phyloP scores from a whole-genome alignment of 2,797 vertebrate species.

The Decapterus maruadsi region DNA sequence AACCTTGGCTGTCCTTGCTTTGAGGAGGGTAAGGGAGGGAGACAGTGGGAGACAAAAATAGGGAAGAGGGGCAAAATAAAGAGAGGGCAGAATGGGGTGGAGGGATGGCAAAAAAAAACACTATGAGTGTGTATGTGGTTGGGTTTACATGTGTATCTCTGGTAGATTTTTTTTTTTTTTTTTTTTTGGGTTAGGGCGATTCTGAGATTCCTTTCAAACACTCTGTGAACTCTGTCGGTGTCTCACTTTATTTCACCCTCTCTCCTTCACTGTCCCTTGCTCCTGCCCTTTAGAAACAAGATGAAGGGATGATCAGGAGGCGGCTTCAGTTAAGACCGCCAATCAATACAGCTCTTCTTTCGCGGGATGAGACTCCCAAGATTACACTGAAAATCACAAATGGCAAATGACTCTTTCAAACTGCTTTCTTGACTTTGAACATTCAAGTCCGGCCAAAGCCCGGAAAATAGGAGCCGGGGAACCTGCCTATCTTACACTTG shows the following conservation, averaged over 20 bases:
- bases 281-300: constrained; percentile 81
- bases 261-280: constrained; percentile 71
- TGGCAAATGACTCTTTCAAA: constrained; percentile 78
- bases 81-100: constrained; percentile 6
- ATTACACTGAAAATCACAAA: constrained; percentile 81
- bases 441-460: constrained; percentile 60
- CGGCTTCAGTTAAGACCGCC: constrained; percentile 77
- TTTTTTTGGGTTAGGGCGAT: constrained; percentile 68
- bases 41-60: constrained; percentile 17
- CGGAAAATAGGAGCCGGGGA: constrained; percentile 54
- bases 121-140: constrained; percentile 37
- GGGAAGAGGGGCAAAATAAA: constrained; percentile 21
- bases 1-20: constrained; percentile 73
- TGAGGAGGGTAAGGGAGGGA: constrained; percentile 26
- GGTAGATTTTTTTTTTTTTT: constrained; percentile 42
- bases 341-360: constrained; percentile 76
- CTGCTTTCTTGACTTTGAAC: constrained; percentile 71
- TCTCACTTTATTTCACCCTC: constrained; percentile 70
- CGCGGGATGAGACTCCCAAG: constrained; percentile 70
- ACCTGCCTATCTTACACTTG: constrained; percentile 25
- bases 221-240: constrained; percentile 69
- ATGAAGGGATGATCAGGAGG: constrained; percentile 82
- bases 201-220: constrained; percentile 72
- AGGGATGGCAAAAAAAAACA: constrained; percentile 6
- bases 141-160: constrained; percentile 27